phyloP scores from a whole-genome alignment of 2,113 vertebrate species.

The Ageneiosus marmoratus region DNA sequence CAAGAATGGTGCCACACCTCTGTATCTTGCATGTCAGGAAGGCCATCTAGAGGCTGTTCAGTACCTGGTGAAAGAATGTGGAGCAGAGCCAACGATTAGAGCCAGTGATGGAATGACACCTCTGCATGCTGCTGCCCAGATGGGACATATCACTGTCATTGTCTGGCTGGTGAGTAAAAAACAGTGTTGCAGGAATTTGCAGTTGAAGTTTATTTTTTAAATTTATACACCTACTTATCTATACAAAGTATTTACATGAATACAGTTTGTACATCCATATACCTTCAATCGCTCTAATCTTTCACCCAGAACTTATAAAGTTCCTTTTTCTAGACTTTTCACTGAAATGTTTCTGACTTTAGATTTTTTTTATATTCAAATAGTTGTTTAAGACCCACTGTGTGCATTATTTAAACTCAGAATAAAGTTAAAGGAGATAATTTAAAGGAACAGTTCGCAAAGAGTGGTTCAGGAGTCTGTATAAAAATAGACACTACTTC shows the following conservation, averaged over 20 bases:
- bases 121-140: slow-evolving; percentile 93
- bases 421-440: background rate
- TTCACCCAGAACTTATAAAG: background rate
- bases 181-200: too few species aligned
- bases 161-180: slow-evolving; percentile 88
- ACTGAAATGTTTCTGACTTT: background rate
- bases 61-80: slow-evolving; percentile 91
- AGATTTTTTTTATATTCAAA: background rate
- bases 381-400: background rate
- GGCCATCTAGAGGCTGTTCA: slow-evolving; percentile 95
- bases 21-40: slow-evolving; percentile 98
- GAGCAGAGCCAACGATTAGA: slow-evolving; percentile 81
- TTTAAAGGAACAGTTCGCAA: background rate
- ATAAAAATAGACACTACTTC: too few species aligned
- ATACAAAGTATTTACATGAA: background rate
- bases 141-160: slow-evolving; percentile 94
- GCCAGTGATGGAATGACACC: slow-evolving; percentile 95
- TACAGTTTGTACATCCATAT: background rate
- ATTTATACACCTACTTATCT: background rate
- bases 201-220: too few species aligned
- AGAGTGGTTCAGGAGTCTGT: too few species aligned
- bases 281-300: background rate
- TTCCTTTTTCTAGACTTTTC: background rate
- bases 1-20: slow-evolving; percentile 95
- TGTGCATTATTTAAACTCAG: background rate